A percentile compares a stretch with the other conserved stretches of the same genome.
Evolutionary conservation across 2,113 vertebrate species (phyloP).

Genomic region (Toxotes jaculatrix): DNA sequence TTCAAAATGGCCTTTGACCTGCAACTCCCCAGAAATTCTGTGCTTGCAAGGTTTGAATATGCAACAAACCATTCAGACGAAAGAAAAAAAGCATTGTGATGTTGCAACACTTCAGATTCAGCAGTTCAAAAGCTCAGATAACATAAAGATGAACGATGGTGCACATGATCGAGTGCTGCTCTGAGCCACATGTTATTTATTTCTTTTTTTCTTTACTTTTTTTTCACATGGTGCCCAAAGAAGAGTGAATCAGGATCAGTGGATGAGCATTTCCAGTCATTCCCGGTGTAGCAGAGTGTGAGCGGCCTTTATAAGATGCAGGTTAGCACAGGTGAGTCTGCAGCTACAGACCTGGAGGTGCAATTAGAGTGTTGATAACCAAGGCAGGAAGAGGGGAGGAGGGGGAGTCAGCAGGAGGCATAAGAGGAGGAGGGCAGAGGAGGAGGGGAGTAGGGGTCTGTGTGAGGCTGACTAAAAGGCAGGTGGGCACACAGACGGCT

Average conservation of each 20-base stretch:
- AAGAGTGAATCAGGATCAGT: conserved; percentile 48
- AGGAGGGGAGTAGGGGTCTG: conserved; percentile 21
- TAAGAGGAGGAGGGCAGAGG: conserved; percentile 3
- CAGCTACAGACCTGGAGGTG: conserved; percentile 58
- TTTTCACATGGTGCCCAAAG: conserved; percentile 9
- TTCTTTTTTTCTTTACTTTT: not conserved
- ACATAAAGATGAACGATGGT: conserved; percentile 17
- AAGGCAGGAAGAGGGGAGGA: conserved; percentile 49
- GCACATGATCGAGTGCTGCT: conserved; percentile 28
- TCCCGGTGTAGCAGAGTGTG: conserved; percentile 60
- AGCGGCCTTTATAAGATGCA: conserved; percentile 59
- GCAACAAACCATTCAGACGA: conserved; percentile 9
- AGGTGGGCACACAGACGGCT: conserved; percentile 67
- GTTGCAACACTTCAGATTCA: conserved; percentile 13
- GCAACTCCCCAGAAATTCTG: conserved; percentile 6
- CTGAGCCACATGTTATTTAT: conserved; percentile 8
- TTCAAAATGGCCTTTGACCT: conserved; percentile 10
- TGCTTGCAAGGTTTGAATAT: not conserved
- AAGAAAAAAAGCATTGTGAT: not conserved
- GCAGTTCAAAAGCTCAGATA: conserved; percentile 26
- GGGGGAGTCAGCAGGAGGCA: conserved; percentile 4
- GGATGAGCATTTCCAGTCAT: conserved; percentile 71
- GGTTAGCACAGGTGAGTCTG: conserved; percentile 59
- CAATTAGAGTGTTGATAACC: conserved; percentile 50
- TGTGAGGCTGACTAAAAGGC: conserved; percentile 50